These are phyloP conservation scores for Eupithecia dodoneata DNA, from an alignment of 2,888 invertebrate genomes.

Conservation along the genomic window DNA sequence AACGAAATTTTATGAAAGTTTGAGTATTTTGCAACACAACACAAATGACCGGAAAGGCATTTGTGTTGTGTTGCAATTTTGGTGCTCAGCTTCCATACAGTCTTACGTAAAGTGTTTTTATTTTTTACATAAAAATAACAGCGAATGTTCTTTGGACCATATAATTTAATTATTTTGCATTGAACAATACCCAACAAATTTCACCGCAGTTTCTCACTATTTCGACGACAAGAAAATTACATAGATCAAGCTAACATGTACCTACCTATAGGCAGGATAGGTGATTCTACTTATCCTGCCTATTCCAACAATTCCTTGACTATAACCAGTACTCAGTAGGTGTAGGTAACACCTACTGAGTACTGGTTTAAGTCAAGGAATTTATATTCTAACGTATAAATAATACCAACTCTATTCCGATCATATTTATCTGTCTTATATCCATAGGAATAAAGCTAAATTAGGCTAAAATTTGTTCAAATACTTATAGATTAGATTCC, in stretches of 20 bases:
- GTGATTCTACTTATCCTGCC: background rate
- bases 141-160: background rate
- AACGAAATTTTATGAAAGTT: conserved; percentile 3
- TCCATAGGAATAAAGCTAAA: background rate
- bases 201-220: background rate
- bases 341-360: too few relatives aligned
- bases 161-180: background rate
- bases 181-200: background rate
- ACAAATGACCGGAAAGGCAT: background rate
- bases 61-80: background rate
- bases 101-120: background rate
- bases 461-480: background rate
- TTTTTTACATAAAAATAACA: background rate
- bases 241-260: background rate
- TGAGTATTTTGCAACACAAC: conserved; percentile 1
- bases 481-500: background rate
- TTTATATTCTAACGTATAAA: too few relatives aligned
- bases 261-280: background rate
- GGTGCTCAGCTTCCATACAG: background rate
- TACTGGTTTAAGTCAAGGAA: too few relatives aligned
- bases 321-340: too few relatives aligned
- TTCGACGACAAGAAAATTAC: background rate
- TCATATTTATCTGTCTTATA: background rate
- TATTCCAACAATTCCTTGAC: too few relatives aligned
- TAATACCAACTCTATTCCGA: background rate